phyloP scores from a whole-genome alignment of 2,113 vertebrate genomes.

The Oreochromis aureus region DNA sequence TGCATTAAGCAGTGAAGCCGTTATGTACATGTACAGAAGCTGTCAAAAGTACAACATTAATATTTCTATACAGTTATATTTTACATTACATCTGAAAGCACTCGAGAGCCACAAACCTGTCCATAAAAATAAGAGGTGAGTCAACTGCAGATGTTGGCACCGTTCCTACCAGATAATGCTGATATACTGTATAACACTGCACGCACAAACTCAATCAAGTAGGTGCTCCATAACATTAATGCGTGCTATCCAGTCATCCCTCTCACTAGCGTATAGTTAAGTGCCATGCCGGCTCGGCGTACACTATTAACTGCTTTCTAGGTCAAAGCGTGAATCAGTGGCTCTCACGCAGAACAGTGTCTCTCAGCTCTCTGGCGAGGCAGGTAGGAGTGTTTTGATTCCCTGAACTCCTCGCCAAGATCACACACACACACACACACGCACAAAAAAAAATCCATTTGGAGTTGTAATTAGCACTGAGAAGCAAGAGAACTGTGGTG shows the following conservation, averaged over 20 bases:
- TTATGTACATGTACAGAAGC: neutral
- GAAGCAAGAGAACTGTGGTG: neutral
- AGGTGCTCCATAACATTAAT: constrained; percentile 9
- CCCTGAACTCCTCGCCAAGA: neutral
- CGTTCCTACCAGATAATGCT: neutral
- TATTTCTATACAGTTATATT: neutral
- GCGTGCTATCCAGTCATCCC: constrained; percentile 6
- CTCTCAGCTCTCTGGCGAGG: neutral
- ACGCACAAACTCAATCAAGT: neutral
- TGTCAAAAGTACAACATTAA: neutral
- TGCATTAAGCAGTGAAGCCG: neutral
- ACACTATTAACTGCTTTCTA: constrained; percentile 35
- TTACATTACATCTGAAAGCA: neutral
- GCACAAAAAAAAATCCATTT: neutral
- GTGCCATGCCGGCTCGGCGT: constrained; percentile 14
- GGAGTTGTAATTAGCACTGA: constrained; percentile 6
- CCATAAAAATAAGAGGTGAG: neutral
- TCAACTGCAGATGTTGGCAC: neutral
- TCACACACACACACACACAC: neutral
- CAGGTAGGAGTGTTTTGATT: constrained; percentile 31
- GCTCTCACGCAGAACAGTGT: neutral
- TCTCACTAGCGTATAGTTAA: neutral
- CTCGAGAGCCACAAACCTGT: neutral
- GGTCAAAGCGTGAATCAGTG: constrained; percentile 37
- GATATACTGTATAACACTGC: neutral